phyloP scores from a whole-genome alignment of 2,888 invertebrate genomes.

The Cinara cedri region DNA sequence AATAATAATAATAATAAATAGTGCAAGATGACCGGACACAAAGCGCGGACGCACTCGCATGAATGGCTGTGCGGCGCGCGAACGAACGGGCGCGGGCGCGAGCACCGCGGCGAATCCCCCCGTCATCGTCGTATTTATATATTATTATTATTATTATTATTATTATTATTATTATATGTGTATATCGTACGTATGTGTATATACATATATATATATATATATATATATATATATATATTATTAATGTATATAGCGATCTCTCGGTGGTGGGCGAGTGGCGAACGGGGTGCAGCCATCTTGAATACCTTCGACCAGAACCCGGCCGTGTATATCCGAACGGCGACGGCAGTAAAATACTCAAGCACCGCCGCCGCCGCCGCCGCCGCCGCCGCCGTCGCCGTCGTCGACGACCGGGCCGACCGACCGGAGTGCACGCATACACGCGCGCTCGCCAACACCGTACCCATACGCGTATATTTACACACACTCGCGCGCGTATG shows the following conservation, averaged over 20 bases:
- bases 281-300: constrained; percentile 64
- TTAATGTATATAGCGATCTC: constrained; percentile 25
- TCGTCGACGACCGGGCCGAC: constrained; percentile 29
- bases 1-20: constrained; percentile 46
- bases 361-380: constrained; percentile 29
- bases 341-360: constrained; percentile 56
- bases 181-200: too few relatives aligned
- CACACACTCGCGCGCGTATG: background rate
- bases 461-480: background rate
- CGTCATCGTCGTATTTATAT: background rate
- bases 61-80: constrained; percentile 43
- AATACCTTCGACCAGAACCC: constrained; percentile 62
- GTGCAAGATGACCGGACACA: constrained; percentile 54
- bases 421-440: constrained; percentile 6
- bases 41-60: constrained; percentile 56
- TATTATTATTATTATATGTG: background rate
- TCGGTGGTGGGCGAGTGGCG: constrained; percentile 57
- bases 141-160: background rate
- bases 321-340: constrained; percentile 44
- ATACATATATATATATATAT: too few relatives aligned
- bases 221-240: background rate
- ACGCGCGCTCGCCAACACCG: constrained; percentile 8
- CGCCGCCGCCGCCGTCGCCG: background rate
- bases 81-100: constrained; percentile 26
- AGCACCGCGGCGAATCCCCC: constrained; percentile 28